Conservation (phyloP, 2,888 invertebrate genomes). For the Pogonocherus hispidulus region DNA sequence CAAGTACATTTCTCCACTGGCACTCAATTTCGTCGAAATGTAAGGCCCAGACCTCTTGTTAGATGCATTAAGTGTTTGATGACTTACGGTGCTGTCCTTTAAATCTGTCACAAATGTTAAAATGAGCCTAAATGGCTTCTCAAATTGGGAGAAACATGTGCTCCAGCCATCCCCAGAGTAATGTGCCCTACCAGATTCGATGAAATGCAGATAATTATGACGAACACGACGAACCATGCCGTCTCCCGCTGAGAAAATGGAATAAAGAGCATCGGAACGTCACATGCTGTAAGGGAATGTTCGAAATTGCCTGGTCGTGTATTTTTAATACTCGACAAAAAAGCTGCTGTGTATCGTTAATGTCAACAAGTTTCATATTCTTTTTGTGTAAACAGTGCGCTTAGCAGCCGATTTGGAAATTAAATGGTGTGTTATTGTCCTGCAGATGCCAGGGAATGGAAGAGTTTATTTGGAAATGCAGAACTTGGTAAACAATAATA, state of each 20-base stretch:
- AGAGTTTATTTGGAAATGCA: no score
- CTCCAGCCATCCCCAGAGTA: constrained; percentile 11
- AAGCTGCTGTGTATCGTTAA: constrained; percentile 26
- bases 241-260: constrained; percentile 34
- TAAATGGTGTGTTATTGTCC: constrained; percentile 4
- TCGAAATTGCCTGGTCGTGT: constrained; percentile 15
- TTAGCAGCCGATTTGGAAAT: neutral
- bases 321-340: constrained; percentile 27
- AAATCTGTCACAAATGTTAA: constrained; percentile 16
- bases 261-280: constrained; percentile 22
- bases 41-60: constrained; percentile 2
- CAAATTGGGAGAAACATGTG: constrained; percentile 18
- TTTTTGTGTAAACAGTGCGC: constrained; percentile 22
- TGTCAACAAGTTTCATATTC: constrained; percentile 25
- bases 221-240: constrained; percentile 30
- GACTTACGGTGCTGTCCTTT: constrained; percentile 15
- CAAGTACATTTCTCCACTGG: neutral
- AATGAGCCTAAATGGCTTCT: constrained; percentile 17
- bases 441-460: neutral
- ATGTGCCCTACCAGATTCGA: constrained; percentile 12
- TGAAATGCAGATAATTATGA: constrained; percentile 39
- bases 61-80: constrained; percentile 9
- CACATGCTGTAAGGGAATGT: constrained; percentile 30
- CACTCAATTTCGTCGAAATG: constrained; percentile 11
- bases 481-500: no score